Percentiles rank a stretch among this genome's conserved stretches.
These are phyloP conservation scores for Rattus norvegicus DNA, from an alignment of 2,113 vertebrate species.

Conservation along the genomic window DNA sequence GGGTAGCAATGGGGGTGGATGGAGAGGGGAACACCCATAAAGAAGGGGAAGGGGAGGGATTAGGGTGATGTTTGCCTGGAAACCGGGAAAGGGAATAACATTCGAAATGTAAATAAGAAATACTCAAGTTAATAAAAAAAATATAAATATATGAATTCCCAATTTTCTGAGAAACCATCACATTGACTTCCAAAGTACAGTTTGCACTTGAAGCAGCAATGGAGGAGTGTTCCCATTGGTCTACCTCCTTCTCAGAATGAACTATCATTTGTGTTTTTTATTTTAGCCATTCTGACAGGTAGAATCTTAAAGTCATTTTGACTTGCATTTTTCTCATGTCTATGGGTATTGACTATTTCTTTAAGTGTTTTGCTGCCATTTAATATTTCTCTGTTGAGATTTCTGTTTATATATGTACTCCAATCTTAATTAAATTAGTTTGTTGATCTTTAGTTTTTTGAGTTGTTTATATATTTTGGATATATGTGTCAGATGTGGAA, in stretches of 20 bases:
- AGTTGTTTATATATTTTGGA: background rate
- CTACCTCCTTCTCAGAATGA: background rate
- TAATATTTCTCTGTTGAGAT: too few relatives aligned
- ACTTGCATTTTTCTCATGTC: background rate
- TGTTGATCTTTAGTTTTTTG: background rate
- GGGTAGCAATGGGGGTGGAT: too few relatives aligned
- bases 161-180: background rate
- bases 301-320: background rate
- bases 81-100: too few relatives aligned
- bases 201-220: background rate
- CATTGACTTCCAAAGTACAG: background rate
- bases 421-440: background rate
- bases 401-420: background rate
- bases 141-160: background rate
- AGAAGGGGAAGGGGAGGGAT: too few relatives aligned
- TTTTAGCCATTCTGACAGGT: too few relatives aligned
- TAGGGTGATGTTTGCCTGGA: too few relatives aligned
- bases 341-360: background rate
- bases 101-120: too few relatives aligned
- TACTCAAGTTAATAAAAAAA: too few relatives aligned
- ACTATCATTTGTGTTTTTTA: background rate
- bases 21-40: too few relatives aligned
- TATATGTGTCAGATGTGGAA: background rate
- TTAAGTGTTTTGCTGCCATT: background rate
- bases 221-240: background rate